Evolutionary conservation across 2,113 vertebrate genomes (phyloP).

Genomic region (Dromiciops gliroides): DNA sequence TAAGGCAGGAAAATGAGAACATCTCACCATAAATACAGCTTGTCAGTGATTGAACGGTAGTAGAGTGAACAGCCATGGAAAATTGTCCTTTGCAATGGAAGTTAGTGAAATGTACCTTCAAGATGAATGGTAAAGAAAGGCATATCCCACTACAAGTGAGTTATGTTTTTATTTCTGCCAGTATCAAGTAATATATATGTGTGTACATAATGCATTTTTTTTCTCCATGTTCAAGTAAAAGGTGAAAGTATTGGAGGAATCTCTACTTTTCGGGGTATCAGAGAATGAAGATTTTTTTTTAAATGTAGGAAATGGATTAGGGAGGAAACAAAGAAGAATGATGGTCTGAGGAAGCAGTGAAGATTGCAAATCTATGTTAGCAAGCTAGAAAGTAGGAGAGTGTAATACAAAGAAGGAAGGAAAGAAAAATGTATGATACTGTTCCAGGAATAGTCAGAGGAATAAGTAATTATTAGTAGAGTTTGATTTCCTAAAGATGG

Average conservation of each 20-base stretch:
- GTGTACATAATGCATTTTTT: not conserved
- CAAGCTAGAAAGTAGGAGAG: not conserved
- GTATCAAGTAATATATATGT: not conserved
- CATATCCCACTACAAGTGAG: not conserved
- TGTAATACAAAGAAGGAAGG: not conserved
- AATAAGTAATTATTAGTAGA: no score
- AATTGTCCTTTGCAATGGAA: not conserved
- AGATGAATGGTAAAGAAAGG: not conserved
- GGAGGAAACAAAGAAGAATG: no score
- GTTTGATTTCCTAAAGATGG: not conserved
- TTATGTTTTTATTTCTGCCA: not conserved
- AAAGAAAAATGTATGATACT: not conserved
- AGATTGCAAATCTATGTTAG: not conserved
- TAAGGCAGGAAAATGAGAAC: not conserved
- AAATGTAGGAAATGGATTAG: not conserved
- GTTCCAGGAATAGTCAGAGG: not conserved
- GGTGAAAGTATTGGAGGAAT: not conserved
- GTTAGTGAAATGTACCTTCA: not conserved
- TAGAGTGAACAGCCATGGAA: not conserved
- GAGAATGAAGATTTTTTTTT: not conserved
- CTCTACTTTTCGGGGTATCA: not conserved
- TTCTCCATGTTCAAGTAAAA: not conserved
- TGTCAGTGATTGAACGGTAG: no score
- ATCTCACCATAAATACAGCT: not conserved
- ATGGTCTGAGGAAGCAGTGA: not conserved